Percentiles rank a stretch among this genome's conserved stretches.
Conservation (phyloP, 2,113 vertebrate species). For the Actenoides lindsayi region DNA sequence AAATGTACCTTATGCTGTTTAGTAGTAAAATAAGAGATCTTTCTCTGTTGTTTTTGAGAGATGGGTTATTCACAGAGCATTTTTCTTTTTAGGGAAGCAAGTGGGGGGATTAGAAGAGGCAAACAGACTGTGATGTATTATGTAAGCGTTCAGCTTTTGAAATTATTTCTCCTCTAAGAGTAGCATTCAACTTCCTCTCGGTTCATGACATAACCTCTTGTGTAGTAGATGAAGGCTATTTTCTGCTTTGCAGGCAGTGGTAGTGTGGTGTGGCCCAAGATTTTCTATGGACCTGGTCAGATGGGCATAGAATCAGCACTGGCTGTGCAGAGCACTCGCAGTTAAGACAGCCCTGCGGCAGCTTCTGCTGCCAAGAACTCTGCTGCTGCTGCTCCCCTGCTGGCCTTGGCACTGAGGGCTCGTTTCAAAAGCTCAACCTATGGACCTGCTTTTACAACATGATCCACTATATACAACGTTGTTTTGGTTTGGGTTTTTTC, state of each 20-base stretch:
- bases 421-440: background rate
- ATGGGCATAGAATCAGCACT: fast-evolving
- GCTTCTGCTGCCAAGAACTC: background rate
- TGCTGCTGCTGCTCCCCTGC: background rate
- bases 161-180: background rate
- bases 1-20: background rate
- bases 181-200: background rate
- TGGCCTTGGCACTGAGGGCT: background rate
- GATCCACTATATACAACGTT: background rate
- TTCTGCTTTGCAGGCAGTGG: background rate
- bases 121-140: background rate
- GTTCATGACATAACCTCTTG: background rate
- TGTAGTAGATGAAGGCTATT: background rate
- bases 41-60: background rate
- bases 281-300: background rate
- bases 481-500: background rate
- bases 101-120: background rate
- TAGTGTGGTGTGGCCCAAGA: fast-evolving
- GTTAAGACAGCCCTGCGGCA: too few species aligned
- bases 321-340: too few species aligned
- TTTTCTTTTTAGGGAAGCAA: background rate
- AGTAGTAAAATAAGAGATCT: background rate
- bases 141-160: background rate
- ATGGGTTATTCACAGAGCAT: background rate
- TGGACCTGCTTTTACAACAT: background rate